Evolutionary conservation across 2,888 invertebrate genomes (phyloP), one percentile per base, ranked within the genome.

Genomic region (Notocelia uddmanniana): DNA sequence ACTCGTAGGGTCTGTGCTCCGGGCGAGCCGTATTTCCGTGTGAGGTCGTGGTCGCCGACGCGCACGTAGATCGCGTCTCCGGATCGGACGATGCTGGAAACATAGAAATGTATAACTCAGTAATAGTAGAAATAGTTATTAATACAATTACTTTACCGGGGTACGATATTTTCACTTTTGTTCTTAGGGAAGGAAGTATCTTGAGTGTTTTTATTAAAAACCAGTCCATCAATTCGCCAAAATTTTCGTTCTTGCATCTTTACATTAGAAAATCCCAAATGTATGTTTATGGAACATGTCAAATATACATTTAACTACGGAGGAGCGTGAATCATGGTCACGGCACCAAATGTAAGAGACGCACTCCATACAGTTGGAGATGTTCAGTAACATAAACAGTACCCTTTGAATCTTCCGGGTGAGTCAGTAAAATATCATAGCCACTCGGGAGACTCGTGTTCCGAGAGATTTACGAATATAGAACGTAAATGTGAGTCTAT

Each of bases 41-140:
- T 98, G 76, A 98, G 91, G 90, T 98, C 98, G 85, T 98, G 98
- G 88, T 98, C 98, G 0, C 98, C 98, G 0, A 98, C 98, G 54
- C 98, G 95, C 13, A 98, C 98, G 88, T 98, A 98, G 79, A 98
- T 98, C 5, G 98, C 97, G 89, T 98, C 98, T 0, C 98, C 98
- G 2, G 98, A 97, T n/a, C 98, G 95, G 0, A 98, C 98, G 87
- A 98, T 98, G 86, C 98, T 98, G 89, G 82, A 80, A 74, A 59
- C 6, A 55, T 19, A 52, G 62, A 18, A 34, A 11, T 19, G n/a
- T 26, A 26, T 26, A 26, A 26, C 26, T 26, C 5, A 26, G 26
- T 26, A 26, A 26, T 26, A 26, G 5, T 26, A 26, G 26, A 26
- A 26, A 26, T 26, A 26, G 5, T 26, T 2, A 26, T 5, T 26